phyloP scores from a whole-genome alignment of 2,888 invertebrate genomes.

The Trichacis sp. region DNA sequence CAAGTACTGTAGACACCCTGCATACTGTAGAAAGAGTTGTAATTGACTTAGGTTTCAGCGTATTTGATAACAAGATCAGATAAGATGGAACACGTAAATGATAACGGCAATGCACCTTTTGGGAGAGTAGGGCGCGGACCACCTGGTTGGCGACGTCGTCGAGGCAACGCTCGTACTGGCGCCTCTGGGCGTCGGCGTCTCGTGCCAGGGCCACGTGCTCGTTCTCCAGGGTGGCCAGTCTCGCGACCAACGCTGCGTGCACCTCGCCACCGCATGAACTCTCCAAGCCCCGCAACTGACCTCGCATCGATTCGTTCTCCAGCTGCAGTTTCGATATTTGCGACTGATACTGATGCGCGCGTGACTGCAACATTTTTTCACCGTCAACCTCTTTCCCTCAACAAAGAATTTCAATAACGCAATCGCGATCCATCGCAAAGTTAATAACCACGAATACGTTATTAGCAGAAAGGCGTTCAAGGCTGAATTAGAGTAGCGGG shows the following conservation, averaged over 20 bases:
- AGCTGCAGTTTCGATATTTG: constrained; percentile 76
- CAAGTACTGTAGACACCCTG: no score
- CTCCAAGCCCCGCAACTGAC: constrained; percentile 60
- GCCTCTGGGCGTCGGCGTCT: constrained; percentile 76
- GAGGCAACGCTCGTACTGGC: constrained; percentile 83
- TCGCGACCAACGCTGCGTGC: constrained; percentile 70
- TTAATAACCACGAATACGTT: constrained; percentile 54
- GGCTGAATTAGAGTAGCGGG: constrained; percentile 60
- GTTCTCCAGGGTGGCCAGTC: constrained; percentile 72
- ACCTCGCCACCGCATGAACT: constrained; percentile 66
- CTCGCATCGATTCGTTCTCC: constrained; percentile 78
- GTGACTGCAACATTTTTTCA: constrained; percentile 70
- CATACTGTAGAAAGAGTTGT: no score
- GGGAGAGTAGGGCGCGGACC: constrained; percentile 84
- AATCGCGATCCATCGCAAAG: constrained; percentile 19
- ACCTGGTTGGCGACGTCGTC: constrained; percentile 88
- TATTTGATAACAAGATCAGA: no score
- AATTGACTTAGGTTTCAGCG: no score
- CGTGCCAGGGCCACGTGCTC: constrained; percentile 75
- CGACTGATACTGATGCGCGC: constrained; percentile 79
- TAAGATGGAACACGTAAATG: no score
- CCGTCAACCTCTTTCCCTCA: no score
- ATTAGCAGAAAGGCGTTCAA: constrained; percentile 60
- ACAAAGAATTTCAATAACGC: no score
- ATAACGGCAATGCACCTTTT: constrained; percentile 75